These are phyloP conservation scores for Dicyrtomina minuta DNA, from an alignment of 2,888 invertebrate species.

Conservation along the genomic window DNA sequence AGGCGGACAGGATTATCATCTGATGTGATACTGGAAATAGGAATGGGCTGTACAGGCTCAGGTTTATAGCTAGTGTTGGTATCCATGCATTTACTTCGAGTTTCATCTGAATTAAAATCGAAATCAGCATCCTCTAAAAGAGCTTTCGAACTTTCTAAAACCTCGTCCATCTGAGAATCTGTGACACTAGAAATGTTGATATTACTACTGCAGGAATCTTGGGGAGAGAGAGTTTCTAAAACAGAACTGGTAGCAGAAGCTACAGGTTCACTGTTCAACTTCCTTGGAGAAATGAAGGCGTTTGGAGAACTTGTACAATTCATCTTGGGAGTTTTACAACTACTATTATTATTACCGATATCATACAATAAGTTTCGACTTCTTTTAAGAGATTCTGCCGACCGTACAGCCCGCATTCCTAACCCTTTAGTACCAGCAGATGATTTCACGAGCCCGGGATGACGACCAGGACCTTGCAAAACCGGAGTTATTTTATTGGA, in stretches of 20 bases:
- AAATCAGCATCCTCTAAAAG: conserved; percentile 2
- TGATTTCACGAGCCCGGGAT: too few relatives aligned
- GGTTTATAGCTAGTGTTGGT: not conserved
- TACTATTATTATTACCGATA: not conserved
- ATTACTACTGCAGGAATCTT: too few relatives aligned
- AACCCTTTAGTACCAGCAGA: not conserved
- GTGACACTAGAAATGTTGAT: not conserved
- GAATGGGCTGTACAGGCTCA: not conserved
- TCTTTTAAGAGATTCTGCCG: conserved; percentile 6
- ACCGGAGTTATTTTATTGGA: too few relatives aligned
- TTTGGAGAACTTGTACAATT: not conserved
- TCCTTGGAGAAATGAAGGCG: not conserved
- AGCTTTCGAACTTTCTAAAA: conserved; percentile 7
- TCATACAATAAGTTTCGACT: not conserved
- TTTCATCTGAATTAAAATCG: not conserved
- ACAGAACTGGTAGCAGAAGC: not conserved
- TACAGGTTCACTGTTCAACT: not conserved
- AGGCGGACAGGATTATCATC: not conserved
- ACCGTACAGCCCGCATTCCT: not conserved
- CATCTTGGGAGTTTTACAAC: not conserved
- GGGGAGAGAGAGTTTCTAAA: too few relatives aligned
- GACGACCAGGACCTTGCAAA: too few relatives aligned
- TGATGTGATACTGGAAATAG: not conserved
- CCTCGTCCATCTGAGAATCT: conserved; percentile 7
- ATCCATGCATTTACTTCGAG: too few relatives aligned